Evolutionary conservation across 2,888 invertebrate genomes (phyloP), one percentile per base, ranked within the genome.

Genomic region (Neocrepidodera transversa): DNA sequence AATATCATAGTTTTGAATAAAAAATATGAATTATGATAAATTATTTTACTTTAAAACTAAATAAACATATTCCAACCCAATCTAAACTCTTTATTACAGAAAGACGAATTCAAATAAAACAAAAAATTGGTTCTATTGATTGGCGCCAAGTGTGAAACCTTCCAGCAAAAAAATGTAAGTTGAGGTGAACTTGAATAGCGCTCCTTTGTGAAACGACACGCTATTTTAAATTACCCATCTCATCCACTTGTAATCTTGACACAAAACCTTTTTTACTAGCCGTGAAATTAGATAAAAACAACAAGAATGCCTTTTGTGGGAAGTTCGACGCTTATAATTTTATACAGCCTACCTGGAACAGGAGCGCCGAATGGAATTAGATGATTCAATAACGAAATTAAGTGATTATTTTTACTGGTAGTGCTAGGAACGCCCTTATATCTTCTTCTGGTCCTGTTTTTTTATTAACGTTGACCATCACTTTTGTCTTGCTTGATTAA

Each of bases 201-300:
- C 49, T 58, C 38, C 61, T 62, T 62, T 58, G 52, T 58, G 32
- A 51, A 43, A 48, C 47, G 62, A 55, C 54, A 62, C 62, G 64
- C 63, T 62, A 62, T 63, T 64, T 55, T 60, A 66, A 68, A 66
- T 66, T 63, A 65, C 58, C 63, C 56, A 64, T 59, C 64, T 68
- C 67, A 67, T 65, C 58, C 64, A 64, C 56, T 62, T 63, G 59
- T 65, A 61, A 68, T 68, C 60, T 63, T 66, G 64, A 66, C 68
- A 68, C 66, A 66, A 68, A 64, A 66, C 63, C 64, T 68, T 68
- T 66, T 66, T 66, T 63, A 66, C 65, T 56, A 61, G 62, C 63
- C 68, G 66, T 68, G 68, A 68, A 68, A 68, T 68, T 66, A 63
- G 58, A 53, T 54, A 55, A 63, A 68, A 63, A 66, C 62, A 62